Conservation (phyloP, 2,888 invertebrate genomes). For the Chelonus formosanus region DNA sequence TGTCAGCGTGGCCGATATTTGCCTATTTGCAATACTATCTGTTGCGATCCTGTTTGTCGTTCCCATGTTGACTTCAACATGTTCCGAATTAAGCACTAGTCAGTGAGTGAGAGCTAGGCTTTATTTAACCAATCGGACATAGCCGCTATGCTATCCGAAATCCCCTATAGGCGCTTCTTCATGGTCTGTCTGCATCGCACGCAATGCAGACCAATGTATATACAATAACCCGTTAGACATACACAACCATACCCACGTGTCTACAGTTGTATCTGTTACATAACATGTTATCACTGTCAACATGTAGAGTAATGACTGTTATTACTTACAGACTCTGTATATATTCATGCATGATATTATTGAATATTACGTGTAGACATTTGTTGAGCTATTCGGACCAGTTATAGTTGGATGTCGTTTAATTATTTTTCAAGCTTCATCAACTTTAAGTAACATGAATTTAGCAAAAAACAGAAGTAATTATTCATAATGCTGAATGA, state of each 20-base stretch:
- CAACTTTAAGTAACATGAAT: too few species aligned
- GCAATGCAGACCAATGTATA: constrained; percentile 24
- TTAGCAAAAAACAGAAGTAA: too few species aligned
- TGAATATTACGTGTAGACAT: too few species aligned
- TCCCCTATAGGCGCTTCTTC: constrained; percentile 1
- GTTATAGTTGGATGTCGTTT: too few species aligned
- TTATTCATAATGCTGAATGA: too few species aligned
- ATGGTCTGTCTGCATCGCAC: constrained; percentile 13
- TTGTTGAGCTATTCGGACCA: too few species aligned
- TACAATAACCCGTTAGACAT: constrained; percentile 30
- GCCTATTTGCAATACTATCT: constrained; percentile 51
- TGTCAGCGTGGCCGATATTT: constrained; percentile 41
- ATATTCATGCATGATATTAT: background rate
- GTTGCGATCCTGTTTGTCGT: constrained; percentile 53
- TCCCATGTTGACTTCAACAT: constrained; percentile 53
- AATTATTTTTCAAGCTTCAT: too few species aligned
- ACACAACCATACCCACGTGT: constrained; percentile 36
- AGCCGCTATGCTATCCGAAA: background rate
- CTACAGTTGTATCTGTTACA: constrained; percentile 29
- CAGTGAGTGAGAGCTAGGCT: constrained; percentile 18
- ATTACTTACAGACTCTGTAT: constrained; percentile 50
- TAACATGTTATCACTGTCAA: constrained; percentile 59
- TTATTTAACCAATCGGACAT: constrained; percentile 31
- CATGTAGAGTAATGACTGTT: constrained; percentile 55
- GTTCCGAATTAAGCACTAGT: constrained; percentile 35